Percentiles rank a stretch among this genome's conserved stretches.
Conservation (phyloP, 2,888 invertebrate species). For the Aspidapion aeneum region DNA sequence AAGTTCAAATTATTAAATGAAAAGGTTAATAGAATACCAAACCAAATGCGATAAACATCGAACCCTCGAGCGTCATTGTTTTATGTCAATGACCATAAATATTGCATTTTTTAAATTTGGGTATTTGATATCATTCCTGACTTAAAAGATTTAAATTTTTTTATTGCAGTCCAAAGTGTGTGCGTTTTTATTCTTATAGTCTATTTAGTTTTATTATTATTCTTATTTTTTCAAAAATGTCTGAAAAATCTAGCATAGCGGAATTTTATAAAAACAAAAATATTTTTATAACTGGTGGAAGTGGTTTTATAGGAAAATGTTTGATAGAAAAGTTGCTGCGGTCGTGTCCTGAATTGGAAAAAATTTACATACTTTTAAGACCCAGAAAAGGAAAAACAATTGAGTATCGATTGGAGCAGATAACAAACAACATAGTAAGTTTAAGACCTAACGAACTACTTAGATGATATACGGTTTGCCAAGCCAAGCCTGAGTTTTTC, state of each 20-base stretch:
- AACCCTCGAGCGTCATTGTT: too few relatives aligned
- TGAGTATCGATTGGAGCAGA: constrained; percentile 59
- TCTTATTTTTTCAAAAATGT: too few relatives aligned
- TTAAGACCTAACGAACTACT: too few relatives aligned
- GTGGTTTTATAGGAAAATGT: constrained; percentile 89
- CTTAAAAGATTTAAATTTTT: not conserved
- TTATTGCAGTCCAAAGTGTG: not conserved
- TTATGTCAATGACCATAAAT: not conserved
- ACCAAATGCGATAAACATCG: too few relatives aligned
- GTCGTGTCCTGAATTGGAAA: constrained; percentile 69
- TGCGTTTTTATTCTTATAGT: too few relatives aligned
- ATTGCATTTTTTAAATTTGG: not conserved
- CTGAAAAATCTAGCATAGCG: not conserved
- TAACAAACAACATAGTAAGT: constrained; percentile 55
- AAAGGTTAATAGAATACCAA: too few relatives aligned
- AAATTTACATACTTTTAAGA: constrained; percentile 74
- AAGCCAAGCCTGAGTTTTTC: too few relatives aligned
- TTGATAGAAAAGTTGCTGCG: constrained; percentile 84
- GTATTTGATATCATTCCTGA: too few relatives aligned
- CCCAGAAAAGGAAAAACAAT: constrained; percentile 64
- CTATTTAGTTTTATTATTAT: too few relatives aligned
- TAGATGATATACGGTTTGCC: too few relatives aligned
- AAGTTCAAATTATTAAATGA: too few relatives aligned
- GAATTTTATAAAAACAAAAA: constrained; percentile 47
- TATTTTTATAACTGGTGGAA: constrained; percentile 80